Percentiles rank a stretch among this genome's conserved stretches.
Conservation (phyloP, 1,140 invertebrate species). For the Pseudomyrmex concolor region DNA sequence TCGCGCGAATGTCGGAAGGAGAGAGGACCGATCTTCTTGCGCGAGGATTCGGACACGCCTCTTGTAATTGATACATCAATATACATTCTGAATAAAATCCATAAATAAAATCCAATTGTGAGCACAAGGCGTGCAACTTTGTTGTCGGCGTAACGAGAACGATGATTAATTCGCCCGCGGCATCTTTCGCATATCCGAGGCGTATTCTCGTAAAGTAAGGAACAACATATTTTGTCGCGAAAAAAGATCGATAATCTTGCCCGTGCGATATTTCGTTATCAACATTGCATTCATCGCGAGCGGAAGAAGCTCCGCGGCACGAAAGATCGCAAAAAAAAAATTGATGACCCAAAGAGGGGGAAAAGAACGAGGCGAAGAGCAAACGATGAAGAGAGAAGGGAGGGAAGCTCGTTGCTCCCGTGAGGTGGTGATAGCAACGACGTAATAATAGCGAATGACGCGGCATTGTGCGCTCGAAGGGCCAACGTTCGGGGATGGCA, state of each 20-base stretch:
- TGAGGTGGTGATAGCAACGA: conserved; percentile 77
- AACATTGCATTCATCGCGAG: conserved; percentile 27
- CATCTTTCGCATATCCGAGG: conserved; percentile 13
- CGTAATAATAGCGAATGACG: conserved; percentile 82
- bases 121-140: conserved; percentile 29
- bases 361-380: conserved; percentile 33
- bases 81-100: conserved; percentile 62
- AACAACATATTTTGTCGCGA: not conserved
- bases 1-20: conserved; percentile 40
- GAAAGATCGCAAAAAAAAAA: not conserved
- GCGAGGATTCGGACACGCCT: conserved; percentile 48
- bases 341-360: not conserved
- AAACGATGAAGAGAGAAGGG: conserved; percentile 38
- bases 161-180: conserved; percentile 31
- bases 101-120: conserved; percentile 63
- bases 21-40: conserved; percentile 71
- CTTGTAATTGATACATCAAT: conserved; percentile 72
- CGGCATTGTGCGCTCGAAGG: conserved; percentile 77
- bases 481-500: conserved; percentile 64
- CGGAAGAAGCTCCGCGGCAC: not conserved
- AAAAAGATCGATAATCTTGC: conserved; percentile 34
- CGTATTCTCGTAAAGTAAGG: conserved; percentile 32
- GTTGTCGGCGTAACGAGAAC: conserved; percentile 47
- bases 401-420: conserved; percentile 62
- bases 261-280: conserved; percentile 36